These are phyloP conservation scores for Macaria liturata DNA, from an alignment of 2,888 invertebrate genomes.

Conservation along the genomic window DNA sequence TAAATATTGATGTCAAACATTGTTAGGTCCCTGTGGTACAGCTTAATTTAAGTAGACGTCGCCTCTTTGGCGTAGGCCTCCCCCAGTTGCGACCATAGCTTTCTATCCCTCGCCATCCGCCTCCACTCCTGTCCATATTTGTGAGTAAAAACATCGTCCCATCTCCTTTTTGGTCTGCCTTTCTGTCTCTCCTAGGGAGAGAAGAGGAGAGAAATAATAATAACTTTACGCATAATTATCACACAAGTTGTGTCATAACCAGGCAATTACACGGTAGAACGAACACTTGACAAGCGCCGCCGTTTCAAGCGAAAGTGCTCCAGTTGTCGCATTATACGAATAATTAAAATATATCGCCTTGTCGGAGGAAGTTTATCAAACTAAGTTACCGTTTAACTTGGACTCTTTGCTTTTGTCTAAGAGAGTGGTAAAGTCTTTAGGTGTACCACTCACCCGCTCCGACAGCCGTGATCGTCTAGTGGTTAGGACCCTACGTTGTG, in stretches of 20 bases:
- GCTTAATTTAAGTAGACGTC: too few species aligned
- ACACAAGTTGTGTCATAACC: conserved; percentile 6
- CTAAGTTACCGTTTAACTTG: conserved; percentile 11
- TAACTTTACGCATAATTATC: too few species aligned
- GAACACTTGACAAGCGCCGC: conserved; percentile 6
- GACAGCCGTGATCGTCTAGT: conserved; percentile 88
- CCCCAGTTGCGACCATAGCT: too few species aligned
- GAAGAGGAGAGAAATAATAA: too few species aligned
- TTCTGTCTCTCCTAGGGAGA: too few species aligned
- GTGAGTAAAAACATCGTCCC: too few species aligned
- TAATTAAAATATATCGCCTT: conserved; percentile 11
- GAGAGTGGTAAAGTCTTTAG: conserved; percentile 18
- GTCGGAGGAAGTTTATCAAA: background rate
- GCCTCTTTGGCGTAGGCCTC: too few species aligned
- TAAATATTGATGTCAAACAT: too few species aligned
- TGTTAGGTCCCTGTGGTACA: too few species aligned
- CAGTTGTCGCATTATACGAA: conserved; percentile 26
- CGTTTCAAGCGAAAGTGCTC: conserved; percentile 35
- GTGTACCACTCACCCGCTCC: conserved; percentile 45
- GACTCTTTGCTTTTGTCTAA: conserved; percentile 10
- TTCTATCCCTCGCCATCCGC: too few species aligned
- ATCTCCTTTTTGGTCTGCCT: too few species aligned
- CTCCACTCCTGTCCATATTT: too few species aligned
- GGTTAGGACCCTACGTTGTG: conserved; percentile 89
- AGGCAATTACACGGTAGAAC: conserved; percentile 14